Evolutionary conservation across 2,888 invertebrate species (phyloP).

Genomic region (Nephrotoma guestfalica): DNA sequence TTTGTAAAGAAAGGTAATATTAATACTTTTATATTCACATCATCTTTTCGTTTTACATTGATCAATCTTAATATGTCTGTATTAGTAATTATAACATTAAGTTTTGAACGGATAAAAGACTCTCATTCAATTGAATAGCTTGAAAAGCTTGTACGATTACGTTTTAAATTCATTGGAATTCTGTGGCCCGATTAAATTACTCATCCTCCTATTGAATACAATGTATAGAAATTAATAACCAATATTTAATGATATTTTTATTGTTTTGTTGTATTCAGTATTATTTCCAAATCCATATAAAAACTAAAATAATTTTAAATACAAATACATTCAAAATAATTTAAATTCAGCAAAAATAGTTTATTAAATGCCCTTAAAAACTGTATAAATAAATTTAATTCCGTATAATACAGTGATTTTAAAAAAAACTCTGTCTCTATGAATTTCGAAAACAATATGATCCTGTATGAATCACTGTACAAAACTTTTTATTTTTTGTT

Average conservation of each 20-base stretch:
- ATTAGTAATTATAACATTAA: too few species aligned
- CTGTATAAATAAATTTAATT: neutral
- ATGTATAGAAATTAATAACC: neutral
- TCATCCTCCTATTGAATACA: neutral
- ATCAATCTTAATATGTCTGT: too few species aligned
- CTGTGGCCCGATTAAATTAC: neutral
- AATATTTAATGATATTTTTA: neutral
- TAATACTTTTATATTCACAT: too few species aligned
- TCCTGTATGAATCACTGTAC: neutral
- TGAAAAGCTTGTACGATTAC: neutral
- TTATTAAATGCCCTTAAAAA: neutral
- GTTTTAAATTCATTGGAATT: neutral
- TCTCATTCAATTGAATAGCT: neutral
- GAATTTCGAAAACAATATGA: neutral
- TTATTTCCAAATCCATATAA: neutral
- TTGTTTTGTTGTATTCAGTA: neutral
- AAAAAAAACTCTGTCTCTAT: neutral
- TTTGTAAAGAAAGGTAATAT: too few species aligned
- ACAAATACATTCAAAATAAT: neutral
- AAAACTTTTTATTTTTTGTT: neutral
- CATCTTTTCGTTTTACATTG: too few species aligned
- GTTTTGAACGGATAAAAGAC: too few species aligned
- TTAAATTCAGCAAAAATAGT: neutral
- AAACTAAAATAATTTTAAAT: neutral
- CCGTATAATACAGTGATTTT: neutral